Base-by-base conservation (phyloP, 2,113 vertebrate species). In the Tangachromis dhanisi region DNA sequence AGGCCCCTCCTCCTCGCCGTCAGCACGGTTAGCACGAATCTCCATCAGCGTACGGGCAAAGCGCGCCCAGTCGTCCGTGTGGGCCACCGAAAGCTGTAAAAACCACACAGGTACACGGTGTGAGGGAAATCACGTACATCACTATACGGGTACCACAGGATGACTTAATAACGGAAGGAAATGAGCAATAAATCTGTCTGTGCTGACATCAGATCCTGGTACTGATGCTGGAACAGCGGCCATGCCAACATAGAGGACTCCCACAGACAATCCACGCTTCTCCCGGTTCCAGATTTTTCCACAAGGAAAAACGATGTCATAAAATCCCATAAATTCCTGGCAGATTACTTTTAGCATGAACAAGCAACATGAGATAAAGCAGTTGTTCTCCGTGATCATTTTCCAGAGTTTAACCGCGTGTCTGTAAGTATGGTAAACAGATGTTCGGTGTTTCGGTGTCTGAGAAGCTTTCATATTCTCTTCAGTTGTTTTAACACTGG, bases 11-110 rank as follows among this genome's bases (percentile, higher is more conserved):
- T 99, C 98, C 71, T 99, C 98, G 0, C 97, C 97, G 63, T 99
- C 98, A 0, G 97, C 98, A 26, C 97, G 94, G 97, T 99, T 99
- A 19, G 99, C 98, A 0, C 98, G 98, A 54, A 99, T 98, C 94
- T 99, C 99, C 95, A 98, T 97, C 86, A 99, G 94, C 5, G 99
- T 99, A 16, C 97, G 97, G 71, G 98, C 98, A 4, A 99, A 99
- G 55, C 97, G 97, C 0, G 96, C 96, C 99, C 99, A 99, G 83
- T 99, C 98, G 0, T 99, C 99, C 0, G 94, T 97, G 95, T 99
- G 99, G 1, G 98, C 96, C 24, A 97, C 96, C 0, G 98, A 98
- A 84, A 99, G 96, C 98, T 99, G 76, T 4, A 61, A 26, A 26
- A 78, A 73, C 38, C 42, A 49, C 6, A 49, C 24, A 76, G 21